Base-by-base conservation (phyloP, 2,113 vertebrate species). In the Hippocampus guttulatus region DNA sequence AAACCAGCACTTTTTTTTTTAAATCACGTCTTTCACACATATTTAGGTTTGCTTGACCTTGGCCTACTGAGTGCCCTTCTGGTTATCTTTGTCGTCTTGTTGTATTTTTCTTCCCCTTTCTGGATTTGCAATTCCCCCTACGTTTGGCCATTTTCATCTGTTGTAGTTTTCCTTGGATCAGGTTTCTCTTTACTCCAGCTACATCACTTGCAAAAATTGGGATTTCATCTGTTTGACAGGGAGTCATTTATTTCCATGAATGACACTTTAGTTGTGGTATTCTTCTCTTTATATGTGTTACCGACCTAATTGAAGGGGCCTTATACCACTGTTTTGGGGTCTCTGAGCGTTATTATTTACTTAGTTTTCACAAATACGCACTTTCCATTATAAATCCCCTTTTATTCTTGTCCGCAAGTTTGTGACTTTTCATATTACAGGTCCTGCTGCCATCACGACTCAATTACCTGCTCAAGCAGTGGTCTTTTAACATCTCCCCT, bases 381-480 rank as follows among this genome's bases (percentile, higher is more conserved):
- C 49, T 16, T 51, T 51, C 16, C 15, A 51, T 7, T 16, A 51
- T 51, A 5, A 27, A 30, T 33, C 2, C 12, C 15, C n/a, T 15
- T 11, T 25, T 27, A 33, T 38, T 20, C 30, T 61, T 51, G 16
- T 51, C 49, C 5, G 18, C 49, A 51, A 18, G 8, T 51, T 51
- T 47, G 45, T 7, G 5, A 38, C 20, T 45, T 11, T 38, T 14
- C 33, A 41, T 27, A 47, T 66, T 51, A 25, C 64, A 52, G 51
- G 8, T 65, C 41, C 30, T 70, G 8, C 20, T 12, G 11, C 69
- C 33, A 67, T 74, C 43, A 69, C 51, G 55, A 41, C 61, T 38
- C 25, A 41, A 64, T 77, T 52, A 67, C 23, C 23, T 45, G 43
- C 69, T 27, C 58, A 64, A 66, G 57, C 62, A 74, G 77, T 27